Percentiles rank a stretch among this genome's conserved stretches.
Evolutionary conservation across 1,140 invertebrate species (phyloP).

Genomic region (Capitella teleta): DNA sequence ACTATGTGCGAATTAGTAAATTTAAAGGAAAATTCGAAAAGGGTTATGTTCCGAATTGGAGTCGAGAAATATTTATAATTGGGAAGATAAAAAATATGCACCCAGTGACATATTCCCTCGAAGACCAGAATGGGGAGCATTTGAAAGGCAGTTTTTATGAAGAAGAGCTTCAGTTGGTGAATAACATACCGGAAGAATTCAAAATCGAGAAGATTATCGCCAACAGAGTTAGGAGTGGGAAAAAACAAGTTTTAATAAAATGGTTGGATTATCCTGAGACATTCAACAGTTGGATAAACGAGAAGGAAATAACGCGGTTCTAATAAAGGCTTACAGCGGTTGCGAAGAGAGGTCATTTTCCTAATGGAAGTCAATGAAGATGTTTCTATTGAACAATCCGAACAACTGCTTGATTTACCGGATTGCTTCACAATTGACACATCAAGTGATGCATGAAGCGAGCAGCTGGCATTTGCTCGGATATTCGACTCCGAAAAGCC

Average conservation of each 20-base stretch:
- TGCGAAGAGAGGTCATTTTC: no score
- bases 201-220: not conserved
- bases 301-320: no score
- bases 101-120: slow-evolving; percentile 4
- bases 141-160: slow-evolving; percentile 13
- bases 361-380: no score
- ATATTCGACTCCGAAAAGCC: no score
- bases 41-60: slow-evolving; percentile 12
- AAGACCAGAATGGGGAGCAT: slow-evolving; percentile 2
- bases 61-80: slow-evolving; percentile 13
- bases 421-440: no score
- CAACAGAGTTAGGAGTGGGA: not conserved
- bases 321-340: no score
- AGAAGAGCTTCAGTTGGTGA: slow-evolving; percentile 10
- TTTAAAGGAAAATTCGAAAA: slow-evolving; percentile 14
- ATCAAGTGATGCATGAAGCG: no score
- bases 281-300: no score
- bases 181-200: not conserved
- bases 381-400: no score
- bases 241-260: not conserved
- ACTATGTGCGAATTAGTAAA: slow-evolving; percentile 16
- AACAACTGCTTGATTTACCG: no score
- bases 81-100: not conserved
- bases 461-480: no score
- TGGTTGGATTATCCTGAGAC: not conserved